These are phyloP conservation scores for Ciconia maguari DNA, from an alignment of 2,113 vertebrate genomes.

Conservation along the genomic window DNA sequence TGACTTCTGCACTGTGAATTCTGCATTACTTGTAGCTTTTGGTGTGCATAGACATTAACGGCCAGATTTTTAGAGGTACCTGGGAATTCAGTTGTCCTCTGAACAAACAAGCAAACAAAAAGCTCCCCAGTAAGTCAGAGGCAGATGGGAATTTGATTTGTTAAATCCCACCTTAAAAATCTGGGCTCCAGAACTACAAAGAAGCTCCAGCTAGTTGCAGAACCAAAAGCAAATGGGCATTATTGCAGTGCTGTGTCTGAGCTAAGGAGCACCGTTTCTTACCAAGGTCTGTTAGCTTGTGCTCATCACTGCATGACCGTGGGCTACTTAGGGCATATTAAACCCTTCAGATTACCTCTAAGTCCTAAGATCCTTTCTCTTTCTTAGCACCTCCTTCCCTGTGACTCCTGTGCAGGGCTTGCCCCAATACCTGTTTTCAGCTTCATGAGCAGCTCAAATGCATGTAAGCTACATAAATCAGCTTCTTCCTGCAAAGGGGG, in stretches of 20 bases:
- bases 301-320: not conserved
- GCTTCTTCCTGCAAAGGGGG: not conserved
- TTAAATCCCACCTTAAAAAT: not conserved
- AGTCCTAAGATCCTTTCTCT: not conserved
- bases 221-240: not conserved
- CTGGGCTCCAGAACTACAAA: not conserved
- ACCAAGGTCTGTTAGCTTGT: not conserved
- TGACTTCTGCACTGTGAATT: not conserved
- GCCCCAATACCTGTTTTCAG: not conserved
- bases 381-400: not conserved
- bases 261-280: not conserved
- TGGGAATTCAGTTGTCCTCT: not conserved
- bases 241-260: not conserved
- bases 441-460: not conserved
- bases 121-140: not conserved
- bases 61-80: not conserved
- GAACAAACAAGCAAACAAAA: not conserved
- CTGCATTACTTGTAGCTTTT: not conserved
- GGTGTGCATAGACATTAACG: not conserved
- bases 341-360: not conserved
- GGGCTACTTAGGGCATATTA: not conserved
- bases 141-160: not conserved
- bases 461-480: not conserved
- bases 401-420: not conserved
- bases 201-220: not conserved